These are phyloP conservation scores for Napeogenes sylphis DNA, from an alignment of 2,888 invertebrate species.

Conservation along the genomic window DNA sequence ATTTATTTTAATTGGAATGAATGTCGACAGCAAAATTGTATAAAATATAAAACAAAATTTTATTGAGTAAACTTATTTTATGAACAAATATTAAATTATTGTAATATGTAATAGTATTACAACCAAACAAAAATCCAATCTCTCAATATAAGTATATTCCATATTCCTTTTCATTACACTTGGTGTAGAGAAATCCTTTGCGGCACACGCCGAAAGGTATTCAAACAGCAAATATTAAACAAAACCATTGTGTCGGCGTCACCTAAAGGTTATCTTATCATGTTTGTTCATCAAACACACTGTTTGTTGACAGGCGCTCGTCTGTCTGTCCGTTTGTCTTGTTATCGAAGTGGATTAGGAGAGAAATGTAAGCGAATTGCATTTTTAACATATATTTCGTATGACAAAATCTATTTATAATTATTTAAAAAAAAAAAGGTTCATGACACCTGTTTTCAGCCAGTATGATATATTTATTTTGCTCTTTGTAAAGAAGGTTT, in stretches of 20 bases:
- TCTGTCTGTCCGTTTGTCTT: constrained; percentile 68
- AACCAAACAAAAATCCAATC: too few relatives aligned
- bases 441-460: too few relatives aligned
- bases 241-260: constrained; percentile 71
- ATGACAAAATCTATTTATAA: too few relatives aligned
- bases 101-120: too few relatives aligned
- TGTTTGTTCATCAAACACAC: constrained; percentile 68
- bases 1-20: too few relatives aligned
- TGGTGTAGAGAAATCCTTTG: constrained; percentile 52
- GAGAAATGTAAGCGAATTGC: constrained; percentile 46
- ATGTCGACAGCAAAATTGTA: too few relatives aligned
- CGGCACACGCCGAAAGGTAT: constrained; percentile 69
- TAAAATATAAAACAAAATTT: too few relatives aligned
- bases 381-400: not conserved
- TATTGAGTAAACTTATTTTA: too few relatives aligned
- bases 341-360: constrained; percentile 58
- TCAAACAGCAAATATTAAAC: constrained; percentile 69
- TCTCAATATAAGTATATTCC: not conserved
- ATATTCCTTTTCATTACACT: constrained; percentile 24
- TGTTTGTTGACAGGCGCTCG: constrained; percentile 72
- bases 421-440: too few relatives aligned
- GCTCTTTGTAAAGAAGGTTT: not conserved
- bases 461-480: too few relatives aligned
- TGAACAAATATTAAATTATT: too few relatives aligned
- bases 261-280: constrained; percentile 75